Conservation (phyloP, 2,888 invertebrate genomes). For the Ectobius pallidus region DNA sequence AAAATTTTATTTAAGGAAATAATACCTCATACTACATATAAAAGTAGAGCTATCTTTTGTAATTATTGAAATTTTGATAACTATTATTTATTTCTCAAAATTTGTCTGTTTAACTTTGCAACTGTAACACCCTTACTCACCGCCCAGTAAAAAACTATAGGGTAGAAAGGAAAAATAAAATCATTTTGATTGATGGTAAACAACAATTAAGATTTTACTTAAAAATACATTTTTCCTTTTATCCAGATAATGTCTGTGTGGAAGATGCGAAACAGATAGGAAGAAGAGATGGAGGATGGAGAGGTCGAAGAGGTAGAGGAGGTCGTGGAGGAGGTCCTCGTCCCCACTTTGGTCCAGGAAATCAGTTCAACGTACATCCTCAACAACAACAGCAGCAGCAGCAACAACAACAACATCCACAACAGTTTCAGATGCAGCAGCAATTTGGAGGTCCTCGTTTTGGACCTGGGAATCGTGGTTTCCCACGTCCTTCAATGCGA, state of each 20-base stretch:
- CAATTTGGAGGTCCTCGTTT: not conserved
- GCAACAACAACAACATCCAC: slow-evolving; percentile 10
- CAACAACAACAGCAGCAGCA: slow-evolving; percentile 10
- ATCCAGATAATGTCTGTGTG: slow-evolving; percentile 21
- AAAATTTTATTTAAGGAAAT: too few relatives aligned
- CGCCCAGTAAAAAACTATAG: too few relatives aligned
- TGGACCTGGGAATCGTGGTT: not conserved
- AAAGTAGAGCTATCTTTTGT: too few relatives aligned
- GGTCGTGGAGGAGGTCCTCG: slow-evolving; percentile 6
- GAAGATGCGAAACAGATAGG: slow-evolving; percentile 18
- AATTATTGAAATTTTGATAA: too few relatives aligned
- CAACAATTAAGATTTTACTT: too few relatives aligned
- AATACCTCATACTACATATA: too few relatives aligned
- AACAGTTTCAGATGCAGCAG: not conserved
- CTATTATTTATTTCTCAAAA: too few relatives aligned
- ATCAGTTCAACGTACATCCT: slow-evolving; percentile 8
- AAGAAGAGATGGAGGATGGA: slow-evolving; percentile 12
- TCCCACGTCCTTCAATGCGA: not conserved
- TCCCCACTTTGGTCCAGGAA: not conserved
- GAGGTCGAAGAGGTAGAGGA: slow-evolving; percentile 18
- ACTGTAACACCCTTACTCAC: too few relatives aligned
- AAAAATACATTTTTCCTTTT: too few relatives aligned
- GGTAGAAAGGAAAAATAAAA: too few relatives aligned
- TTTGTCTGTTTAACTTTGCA: too few relatives aligned
- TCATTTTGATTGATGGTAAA: too few relatives aligned